Evolutionary conservation across 37 sponge, comb jelly and placozoan species (phyloP), one percentile per base, ranked within the genome.

Genomic region (Petrosia ficiformis): DNA sequence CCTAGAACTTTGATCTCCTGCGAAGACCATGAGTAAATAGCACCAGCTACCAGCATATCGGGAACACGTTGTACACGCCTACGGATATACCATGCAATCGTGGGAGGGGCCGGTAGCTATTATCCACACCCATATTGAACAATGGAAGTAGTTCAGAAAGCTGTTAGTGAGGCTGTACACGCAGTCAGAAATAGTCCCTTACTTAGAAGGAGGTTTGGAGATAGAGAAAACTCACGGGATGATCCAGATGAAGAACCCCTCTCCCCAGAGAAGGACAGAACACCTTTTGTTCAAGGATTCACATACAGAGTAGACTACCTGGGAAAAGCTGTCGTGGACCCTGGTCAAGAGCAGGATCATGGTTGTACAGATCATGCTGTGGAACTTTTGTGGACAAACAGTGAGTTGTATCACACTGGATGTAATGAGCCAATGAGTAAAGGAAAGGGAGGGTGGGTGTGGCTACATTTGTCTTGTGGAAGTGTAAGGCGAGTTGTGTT

Each of bases 211-310:
- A 77, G 82, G 75, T 90, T 90, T 48, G 86, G 91, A 3, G 61
- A 6, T 4, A 4, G 39, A 56, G 28, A 57, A 8, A 3, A 44
- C 24, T 19, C 65, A 66, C 44, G 31, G 66, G 77, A 65, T 42
- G 54, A 40, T 26, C 29, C 24, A 21, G 1, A 16, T 32, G 34
- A 26, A 74, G 71, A 39, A 11, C 26, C 63, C 10, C 58, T 85
- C 8, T 37, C 39, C 34, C 93, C 89, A 0, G 82, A 88, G 41
- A 77, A 70, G 39, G 93, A 93, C 44, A 73, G 72, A 61, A 93
- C 93, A 0, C 93, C 93, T 6, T 93, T 93, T 37, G 89, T 93
- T 4, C 89, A 88, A 44, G 93, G 93, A 11, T 35, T 93, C 72
- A 83, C 85, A 71, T 88, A 84, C 3, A 41, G 84, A 63, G 85